Evolutionary conservation across 2,797 vertebrate species (phyloP), one percentile per base, ranked within the genome.

Genomic region (Meriones psammophilus): DNA sequence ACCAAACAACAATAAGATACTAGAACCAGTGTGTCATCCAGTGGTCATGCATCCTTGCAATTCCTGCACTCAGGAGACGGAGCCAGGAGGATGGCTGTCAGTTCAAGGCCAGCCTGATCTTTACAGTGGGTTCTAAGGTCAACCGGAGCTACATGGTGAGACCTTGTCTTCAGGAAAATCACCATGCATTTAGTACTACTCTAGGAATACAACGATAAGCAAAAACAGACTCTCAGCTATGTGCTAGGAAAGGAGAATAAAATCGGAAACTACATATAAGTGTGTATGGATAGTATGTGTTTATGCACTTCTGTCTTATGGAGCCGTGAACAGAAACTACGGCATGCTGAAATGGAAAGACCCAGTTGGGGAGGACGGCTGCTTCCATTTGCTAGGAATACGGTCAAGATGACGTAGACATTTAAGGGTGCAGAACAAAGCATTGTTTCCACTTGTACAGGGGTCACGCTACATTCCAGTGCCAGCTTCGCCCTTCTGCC

Each of bases 311-410:
- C 24, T 36, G 15, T 30, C 30, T 74, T 28, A 0, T 0, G 12
- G 71, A 5, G 36, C 8, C 66, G 36, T 80, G 60, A 74, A 68
- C 69, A 62, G 8, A 73, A 94, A 87, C 64, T n/a, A 20, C 36
- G 8, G 91, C 74, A 20, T 50, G 81, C 22, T 90, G 88, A 96
- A 68, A 74, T 68, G 24, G 81, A 90, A 94, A 96, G 86, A 86
- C 12, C 69, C 26, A 18, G 18, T 91, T 66, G 85, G 8, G 66
- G 62, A 84, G 42, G 50, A 94, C 86, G 46, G 71, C 5, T 30
- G 24, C 2, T 8, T 73, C 56, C 33, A 58, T 84, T 79, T 20
- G 22, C 66, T 83, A 36, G 42, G 62, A 68, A 86, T 8, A 60
- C 0, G 22, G 39, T 87, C 46, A 94, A 6, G 85, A 5, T 73